phyloP scores from a whole-genome alignment of 2,113 vertebrate species.

The Melanerpes formicivorus region DNA sequence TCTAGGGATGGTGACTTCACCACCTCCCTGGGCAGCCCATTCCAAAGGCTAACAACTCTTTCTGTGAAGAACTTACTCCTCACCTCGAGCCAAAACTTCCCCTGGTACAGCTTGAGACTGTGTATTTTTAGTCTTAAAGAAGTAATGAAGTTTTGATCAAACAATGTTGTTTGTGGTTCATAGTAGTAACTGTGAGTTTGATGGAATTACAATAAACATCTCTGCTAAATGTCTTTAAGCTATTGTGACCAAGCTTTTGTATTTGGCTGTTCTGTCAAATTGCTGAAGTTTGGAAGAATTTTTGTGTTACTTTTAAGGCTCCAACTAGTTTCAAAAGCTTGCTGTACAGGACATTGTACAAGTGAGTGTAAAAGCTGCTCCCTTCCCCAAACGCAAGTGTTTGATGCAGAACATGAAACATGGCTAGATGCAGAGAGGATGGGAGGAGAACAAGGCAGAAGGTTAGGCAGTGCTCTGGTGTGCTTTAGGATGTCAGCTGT shows the following conservation, averaged over 20 bases:
- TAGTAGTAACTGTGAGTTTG: background rate
- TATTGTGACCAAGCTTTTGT: background rate
- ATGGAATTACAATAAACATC: accelerated
- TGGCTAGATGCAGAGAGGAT: background rate
- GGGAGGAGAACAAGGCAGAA: background rate
- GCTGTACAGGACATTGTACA: background rate
- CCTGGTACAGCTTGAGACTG: no score
- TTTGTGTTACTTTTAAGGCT: background rate
- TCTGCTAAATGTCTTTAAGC: background rate
- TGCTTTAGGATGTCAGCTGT: background rate
- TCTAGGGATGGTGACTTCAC: no score
- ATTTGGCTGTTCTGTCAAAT: background rate
- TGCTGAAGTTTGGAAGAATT: background rate
- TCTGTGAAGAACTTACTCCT: no score
- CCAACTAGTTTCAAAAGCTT: background rate
- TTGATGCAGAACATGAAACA: background rate
- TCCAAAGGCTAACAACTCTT: no score
- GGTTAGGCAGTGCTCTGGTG: background rate
- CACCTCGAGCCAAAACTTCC: no score
- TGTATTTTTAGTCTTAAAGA: background rate
- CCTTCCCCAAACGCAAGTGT: background rate
- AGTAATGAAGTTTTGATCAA: background rate
- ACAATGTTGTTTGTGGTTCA: background rate
- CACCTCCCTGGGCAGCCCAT: no score
- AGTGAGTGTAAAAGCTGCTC: background rate